phyloP scores from a whole-genome alignment of 2,113 vertebrate species.

The Engystomops pustulosus region DNA sequence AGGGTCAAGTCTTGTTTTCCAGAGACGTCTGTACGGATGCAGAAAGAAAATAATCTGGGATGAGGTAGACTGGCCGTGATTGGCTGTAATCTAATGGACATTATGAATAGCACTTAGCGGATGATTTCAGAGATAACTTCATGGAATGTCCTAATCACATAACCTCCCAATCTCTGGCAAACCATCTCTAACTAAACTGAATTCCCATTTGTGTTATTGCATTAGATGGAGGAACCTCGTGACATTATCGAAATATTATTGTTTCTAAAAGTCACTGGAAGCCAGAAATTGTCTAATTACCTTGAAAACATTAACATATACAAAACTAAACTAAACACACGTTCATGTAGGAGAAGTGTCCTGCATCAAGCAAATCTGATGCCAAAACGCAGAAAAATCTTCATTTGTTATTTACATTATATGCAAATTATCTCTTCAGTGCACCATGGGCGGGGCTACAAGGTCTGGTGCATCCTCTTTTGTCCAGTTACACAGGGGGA shows the following conservation, averaged over 20 bases:
- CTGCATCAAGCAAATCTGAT: no score
- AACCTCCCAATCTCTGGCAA: conserved; percentile 5
- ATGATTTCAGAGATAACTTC: conserved; percentile 3
- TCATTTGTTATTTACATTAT: no score
- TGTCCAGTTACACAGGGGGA: no score
- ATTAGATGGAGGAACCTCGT: conserved; percentile 1
- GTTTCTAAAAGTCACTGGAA: neutral
- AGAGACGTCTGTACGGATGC: neutral
- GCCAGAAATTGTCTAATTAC: neutral
- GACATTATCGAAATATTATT: neutral
- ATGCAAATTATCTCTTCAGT: no score
- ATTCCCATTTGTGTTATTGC: conserved; percentile 1
- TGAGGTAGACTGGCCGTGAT: neutral
- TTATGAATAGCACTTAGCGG: conserved; percentile 21
- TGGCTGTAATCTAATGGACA: neutral
- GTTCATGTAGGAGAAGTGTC: no score
- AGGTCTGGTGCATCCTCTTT: no score
- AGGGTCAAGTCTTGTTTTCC: neutral
- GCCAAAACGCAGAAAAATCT: no score
- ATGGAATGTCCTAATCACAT: neutral
- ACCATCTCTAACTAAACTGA: conserved; percentile 8
- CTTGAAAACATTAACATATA: neutral
- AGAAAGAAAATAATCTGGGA: neutral
- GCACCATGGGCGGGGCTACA: no score
- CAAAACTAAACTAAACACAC: no score